These are phyloP conservation scores for Zosterops lateralis DNA, from an alignment of 2,113 vertebrate genomes.

Conservation along the genomic window DNA sequence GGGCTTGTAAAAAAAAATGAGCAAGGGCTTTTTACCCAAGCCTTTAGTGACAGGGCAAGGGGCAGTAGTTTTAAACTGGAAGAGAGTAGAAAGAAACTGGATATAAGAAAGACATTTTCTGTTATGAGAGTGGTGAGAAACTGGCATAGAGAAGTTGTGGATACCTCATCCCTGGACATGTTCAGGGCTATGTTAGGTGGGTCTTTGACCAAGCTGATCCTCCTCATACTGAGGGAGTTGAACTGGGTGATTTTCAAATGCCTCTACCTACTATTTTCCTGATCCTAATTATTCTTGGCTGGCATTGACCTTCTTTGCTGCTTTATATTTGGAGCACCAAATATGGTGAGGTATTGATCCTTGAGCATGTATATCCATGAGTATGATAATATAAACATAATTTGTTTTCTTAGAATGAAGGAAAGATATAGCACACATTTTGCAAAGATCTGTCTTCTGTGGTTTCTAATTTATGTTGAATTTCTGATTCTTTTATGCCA, in stretches of 20 bases:
- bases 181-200: neutral
- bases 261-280: neutral
- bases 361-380: neutral
- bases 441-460: neutral
- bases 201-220: neutral
- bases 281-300: neutral
- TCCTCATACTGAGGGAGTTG: accelerated
- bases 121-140: neutral
- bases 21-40: neutral
- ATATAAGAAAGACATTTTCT: neutral
- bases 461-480: neutral
- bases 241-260: neutral
- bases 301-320: neutral
- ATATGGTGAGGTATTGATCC: neutral
- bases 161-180: neutral
- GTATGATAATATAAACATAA: neutral
- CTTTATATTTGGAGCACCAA: neutral
- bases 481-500: neutral
- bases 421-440: neutral
- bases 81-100: neutral
- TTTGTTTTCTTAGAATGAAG: neutral
- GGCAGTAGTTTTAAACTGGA: neutral
- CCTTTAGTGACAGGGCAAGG: neutral
- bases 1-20: neutral
- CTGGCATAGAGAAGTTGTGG: neutral